Percentiles rank a stretch among this genome's conserved stretches.
Evolutionary conservation across 2,797 vertebrate genomes (phyloP).

Genomic region (Siniperca undulata): DNA sequence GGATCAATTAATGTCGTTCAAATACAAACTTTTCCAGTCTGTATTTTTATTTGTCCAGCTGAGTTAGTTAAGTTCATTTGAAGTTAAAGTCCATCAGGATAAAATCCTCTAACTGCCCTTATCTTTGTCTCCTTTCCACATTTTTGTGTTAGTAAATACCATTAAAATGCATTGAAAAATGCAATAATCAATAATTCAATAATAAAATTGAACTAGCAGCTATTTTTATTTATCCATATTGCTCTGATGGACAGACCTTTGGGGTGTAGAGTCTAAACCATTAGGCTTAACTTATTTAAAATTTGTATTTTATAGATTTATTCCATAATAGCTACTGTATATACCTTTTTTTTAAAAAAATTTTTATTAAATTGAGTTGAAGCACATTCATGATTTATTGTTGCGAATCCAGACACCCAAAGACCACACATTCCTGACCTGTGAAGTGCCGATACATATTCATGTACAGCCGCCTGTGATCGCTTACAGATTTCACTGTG

Average conservation of each 20-base stretch:
- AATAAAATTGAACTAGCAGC: background rate
- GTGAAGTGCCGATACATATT: slow-evolving; percentile 25
- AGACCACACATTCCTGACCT: slow-evolving; percentile 26
- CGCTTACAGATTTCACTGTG: slow-evolving; percentile 44
- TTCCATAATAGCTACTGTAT: background rate
- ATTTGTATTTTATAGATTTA: background rate
- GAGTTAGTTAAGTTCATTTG: too few relatives aligned
- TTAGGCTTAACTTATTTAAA: background rate
- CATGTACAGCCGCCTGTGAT: slow-evolving; percentile 28
- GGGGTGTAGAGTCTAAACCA: background rate
- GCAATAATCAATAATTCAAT: background rate
- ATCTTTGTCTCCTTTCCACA: background rate
- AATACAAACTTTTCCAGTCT: background rate
- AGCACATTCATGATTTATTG: background rate
- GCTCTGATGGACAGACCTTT: background rate
- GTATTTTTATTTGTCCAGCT: background rate
- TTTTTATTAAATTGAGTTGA: too few relatives aligned
- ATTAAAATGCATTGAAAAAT: background rate
- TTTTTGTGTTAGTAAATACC: background rate
- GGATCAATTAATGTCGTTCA: background rate
- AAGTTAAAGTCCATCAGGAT: background rate
- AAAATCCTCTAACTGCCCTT: background rate
- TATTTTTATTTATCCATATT: background rate
- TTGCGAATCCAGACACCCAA: background rate
- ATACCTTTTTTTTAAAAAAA: too few relatives aligned